These are phyloP conservation scores for Eulemur albifrons DNA, from an alignment of 2,797 vertebrate genomes.

Conservation along the genomic window DNA sequence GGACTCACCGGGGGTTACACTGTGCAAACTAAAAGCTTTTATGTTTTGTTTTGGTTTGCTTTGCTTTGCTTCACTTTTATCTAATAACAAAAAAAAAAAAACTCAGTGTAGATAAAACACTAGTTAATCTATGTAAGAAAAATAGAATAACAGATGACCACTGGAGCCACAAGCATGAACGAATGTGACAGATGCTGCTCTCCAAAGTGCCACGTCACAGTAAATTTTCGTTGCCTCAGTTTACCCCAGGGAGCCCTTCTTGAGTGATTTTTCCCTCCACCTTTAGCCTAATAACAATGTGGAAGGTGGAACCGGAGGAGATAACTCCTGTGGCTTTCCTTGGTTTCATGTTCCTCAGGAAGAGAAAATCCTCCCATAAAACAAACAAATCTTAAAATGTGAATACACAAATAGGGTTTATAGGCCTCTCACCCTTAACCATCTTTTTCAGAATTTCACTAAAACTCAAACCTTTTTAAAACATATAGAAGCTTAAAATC, in stretches of 20 bases:
- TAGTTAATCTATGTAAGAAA: constrained; percentile 22
- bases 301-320: neutral
- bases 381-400: neutral
- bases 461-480: neutral
- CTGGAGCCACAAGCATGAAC: neutral
- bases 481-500: neutral
- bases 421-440: neutral
- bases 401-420: neutral
- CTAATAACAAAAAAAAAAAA: neutral
- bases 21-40: neutral
- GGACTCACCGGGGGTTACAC: neutral
- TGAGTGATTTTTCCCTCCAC: neutral
- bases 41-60: neutral
- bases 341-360: neutral
- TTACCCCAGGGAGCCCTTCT: neutral
- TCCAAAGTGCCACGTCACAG: neutral
- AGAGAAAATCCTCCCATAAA: neutral
- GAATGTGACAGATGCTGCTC: neutral
- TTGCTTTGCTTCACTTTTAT: constrained; percentile 18
- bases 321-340: neutral
- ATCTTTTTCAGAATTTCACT: neutral
- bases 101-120: neutral
- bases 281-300: neutral
- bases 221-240: neutral
- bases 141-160: neutral